These are phyloP conservation scores for Peromyscus leucopus DNA, from an alignment of 2,113 vertebrate genomes.

Conservation along the genomic window DNA sequence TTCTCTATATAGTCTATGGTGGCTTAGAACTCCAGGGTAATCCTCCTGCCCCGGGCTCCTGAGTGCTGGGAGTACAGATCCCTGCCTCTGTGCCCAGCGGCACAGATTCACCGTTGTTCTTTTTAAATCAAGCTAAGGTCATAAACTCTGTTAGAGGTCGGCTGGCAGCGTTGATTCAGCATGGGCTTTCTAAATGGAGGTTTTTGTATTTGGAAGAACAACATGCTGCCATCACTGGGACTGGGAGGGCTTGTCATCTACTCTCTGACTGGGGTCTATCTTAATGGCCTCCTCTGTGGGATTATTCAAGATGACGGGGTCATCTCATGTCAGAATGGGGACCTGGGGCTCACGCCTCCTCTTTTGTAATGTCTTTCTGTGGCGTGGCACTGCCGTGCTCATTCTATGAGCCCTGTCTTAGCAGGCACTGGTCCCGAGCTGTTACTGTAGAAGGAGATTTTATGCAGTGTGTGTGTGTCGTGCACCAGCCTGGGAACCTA, in stretches of 20 bases:
- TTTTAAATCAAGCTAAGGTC: not conserved
- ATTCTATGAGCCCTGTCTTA: not conserved
- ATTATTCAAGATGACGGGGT: not conserved
- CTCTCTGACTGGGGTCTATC: accelerated
- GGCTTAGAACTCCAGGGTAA: too few species aligned
- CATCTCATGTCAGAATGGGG: not conserved
- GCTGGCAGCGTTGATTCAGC: not conserved
- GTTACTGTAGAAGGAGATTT: accelerated
- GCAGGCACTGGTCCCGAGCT: not conserved
- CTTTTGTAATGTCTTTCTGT: not conserved
- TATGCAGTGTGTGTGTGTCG: accelerated
- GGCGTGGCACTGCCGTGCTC: accelerated
- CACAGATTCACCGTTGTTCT: not conserved
- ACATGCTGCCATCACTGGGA: not conserved
- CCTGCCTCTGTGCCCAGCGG: not conserved
- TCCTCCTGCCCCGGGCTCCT: not conserved
- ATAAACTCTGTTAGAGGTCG: not conserved
- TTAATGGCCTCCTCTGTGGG: not conserved
- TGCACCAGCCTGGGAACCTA: not conserved
- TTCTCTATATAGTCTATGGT: not conserved
- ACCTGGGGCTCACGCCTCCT: too few species aligned
- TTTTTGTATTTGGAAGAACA: not conserved
- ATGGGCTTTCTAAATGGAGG: constrained; percentile 16
- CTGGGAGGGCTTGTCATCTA: not conserved
- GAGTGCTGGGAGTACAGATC: not conserved